phyloP scores from a whole-genome alignment of 2,797 vertebrate genomes.

The Micrastur ruficollis region DNA sequence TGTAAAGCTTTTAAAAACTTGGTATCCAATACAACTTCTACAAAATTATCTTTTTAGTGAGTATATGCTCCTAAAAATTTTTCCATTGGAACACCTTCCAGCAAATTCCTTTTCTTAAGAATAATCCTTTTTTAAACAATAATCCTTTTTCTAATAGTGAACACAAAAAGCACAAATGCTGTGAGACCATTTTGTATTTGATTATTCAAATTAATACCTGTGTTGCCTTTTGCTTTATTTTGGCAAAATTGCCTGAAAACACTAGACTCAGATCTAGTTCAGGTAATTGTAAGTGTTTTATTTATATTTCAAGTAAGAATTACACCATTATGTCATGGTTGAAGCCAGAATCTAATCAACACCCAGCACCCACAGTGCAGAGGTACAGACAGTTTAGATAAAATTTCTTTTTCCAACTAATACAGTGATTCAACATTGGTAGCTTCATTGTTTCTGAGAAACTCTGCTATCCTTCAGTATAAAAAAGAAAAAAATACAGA shows the following conservation, averaged over 20 bases:
- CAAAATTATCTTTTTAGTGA: not conserved
- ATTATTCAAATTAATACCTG: not conserved
- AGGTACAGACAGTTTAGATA: not conserved
- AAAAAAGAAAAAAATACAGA: not conserved
- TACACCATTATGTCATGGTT: not conserved
- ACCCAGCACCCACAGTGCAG: not conserved
- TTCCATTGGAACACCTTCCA: not conserved
- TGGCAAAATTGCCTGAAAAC: not conserved
- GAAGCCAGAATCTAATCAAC: not conserved
- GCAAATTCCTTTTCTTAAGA: not conserved
- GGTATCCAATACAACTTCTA: not conserved
- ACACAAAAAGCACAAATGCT: accelerated
- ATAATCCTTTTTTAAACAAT: not conserved
- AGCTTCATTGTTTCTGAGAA: not conserved
- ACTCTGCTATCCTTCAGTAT: not conserved
- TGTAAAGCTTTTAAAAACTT: not conserved
- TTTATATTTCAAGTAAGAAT: not conserved
- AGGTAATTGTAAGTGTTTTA: not conserved
- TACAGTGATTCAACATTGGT: accelerated
- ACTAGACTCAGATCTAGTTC: not conserved
- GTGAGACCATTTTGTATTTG: not conserved
- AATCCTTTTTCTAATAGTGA: not conserved
- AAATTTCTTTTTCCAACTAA: not conserved
- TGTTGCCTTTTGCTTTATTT: not conserved
- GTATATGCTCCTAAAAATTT: not conserved